Evolutionary conservation across 2,888 invertebrate species (phyloP), one percentile per base, ranked within the genome.

Genomic region (Drosophila subquinaria): DNA sequence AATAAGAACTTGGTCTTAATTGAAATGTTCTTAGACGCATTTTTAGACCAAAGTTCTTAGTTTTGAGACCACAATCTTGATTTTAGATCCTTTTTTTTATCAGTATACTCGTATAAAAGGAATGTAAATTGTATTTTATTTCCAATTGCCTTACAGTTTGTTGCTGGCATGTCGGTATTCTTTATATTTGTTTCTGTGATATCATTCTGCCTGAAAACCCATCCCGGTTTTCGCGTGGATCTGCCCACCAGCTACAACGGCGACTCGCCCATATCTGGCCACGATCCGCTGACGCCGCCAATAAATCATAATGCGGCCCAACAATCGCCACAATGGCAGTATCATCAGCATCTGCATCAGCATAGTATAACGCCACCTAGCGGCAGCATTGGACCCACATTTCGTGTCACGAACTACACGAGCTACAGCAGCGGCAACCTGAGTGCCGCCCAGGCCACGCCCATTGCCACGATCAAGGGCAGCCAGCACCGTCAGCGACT

Each of bases 131-230:
- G 10, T 17, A 42, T 33, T 35, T 35, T 8, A 89, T 10, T 11
- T 55, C 0, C 15, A 40, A 1, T 38, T 36, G 9, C 2, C 56
- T 15, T 93, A 50, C 95, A 98, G 97, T 95, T 97, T 92, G 96
- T 98, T 92, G 97, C 97, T 81, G 96, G 96, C 71, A 95, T 97
- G 89, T 98, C 98, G 11, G 97, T 99, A 73, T 97, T 98, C 94
- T 98, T 99, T 95, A 98, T 98, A 93, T 97, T 97, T 94, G 95
- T 98, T 81, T 98, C 98, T 90, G 98, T 99, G 83, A 95, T 98
- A 88, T 97, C 97, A 76, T 99, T 99, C 94, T 98, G 98, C 93
- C 94, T 98, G 93, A 99, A 99, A 94, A 98, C 98, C 1, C 98
- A 98, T 92, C 98, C 98, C 0, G 97, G 96, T 88, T 95, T 97